Evolutionary conservation across 2,113 vertebrate genomes (phyloP).

Genomic region (Scomber scombrus): DNA sequence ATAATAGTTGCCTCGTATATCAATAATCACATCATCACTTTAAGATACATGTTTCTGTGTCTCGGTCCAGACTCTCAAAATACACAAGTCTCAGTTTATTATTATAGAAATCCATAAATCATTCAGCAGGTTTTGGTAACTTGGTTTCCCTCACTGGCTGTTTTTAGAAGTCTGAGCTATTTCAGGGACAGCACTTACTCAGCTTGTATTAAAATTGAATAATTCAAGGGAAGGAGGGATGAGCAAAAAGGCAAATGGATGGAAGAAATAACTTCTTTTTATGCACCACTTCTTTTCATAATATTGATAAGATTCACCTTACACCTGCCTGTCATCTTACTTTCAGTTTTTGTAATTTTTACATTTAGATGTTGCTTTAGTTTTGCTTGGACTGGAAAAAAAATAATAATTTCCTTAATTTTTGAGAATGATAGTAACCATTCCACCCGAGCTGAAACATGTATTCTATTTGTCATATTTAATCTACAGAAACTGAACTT

Average conservation of each 20-base stretch:
- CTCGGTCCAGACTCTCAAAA: slow-evolving; percentile 53
- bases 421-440: not conserved
- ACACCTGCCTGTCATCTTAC: not conserved
- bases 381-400: not conserved
- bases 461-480: not conserved
- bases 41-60: slow-evolving; percentile 29
- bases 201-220: slow-evolving; percentile 72
- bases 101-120: slow-evolving; percentile 73
- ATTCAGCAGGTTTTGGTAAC: slow-evolving; percentile 71
- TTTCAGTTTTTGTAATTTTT: not conserved
- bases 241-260: slow-evolving; percentile 47
- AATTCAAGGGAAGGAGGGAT: slow-evolving; percentile 62
- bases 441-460: not conserved
- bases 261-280: slow-evolving; percentile 31
- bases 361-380: too few species aligned
- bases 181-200: slow-evolving; percentile 66
- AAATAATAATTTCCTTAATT: not conserved
- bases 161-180: slow-evolving; percentile 80
- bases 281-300: slow-evolving; percentile 25
- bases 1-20: not conserved
- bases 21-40: slow-evolving; percentile 16
- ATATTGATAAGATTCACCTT: slow-evolving; percentile 7
- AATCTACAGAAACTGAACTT: not conserved
- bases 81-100: slow-evolving; percentile 56
- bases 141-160: slow-evolving; percentile 62